Conservation (phyloP, 2,888 invertebrate genomes). For the Pseudococcus longispinus region DNA sequence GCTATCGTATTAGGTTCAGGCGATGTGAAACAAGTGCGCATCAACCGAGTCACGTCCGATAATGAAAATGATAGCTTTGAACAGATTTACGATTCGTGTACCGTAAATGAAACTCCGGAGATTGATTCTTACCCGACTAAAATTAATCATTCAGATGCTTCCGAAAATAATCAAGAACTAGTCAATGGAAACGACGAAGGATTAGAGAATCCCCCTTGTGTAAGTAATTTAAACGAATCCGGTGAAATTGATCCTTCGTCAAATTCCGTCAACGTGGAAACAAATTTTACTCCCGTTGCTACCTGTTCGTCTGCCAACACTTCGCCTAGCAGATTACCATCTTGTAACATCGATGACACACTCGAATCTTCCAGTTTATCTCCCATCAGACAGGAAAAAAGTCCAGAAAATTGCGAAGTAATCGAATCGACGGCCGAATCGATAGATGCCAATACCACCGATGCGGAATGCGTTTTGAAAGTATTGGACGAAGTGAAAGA, state of each 20-base stretch:
- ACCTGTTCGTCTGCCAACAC: neutral
- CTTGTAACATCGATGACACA: neutral
- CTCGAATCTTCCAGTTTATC: neutral
- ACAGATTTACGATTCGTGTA: neutral
- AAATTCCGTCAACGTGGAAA: neutral
- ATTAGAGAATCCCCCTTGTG: neutral
- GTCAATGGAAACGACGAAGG: neutral
- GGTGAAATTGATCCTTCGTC: neutral
- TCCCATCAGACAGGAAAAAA: neutral
- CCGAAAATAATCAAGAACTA: neutral
- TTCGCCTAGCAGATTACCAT: neutral
- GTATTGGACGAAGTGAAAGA: neutral
- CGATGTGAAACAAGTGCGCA: slow-evolving; percentile 32
- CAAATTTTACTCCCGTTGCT: neutral
- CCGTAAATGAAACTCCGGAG: neutral
- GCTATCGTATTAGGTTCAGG: slow-evolving; percentile 10
- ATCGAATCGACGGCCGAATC: neutral
- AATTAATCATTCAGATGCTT: neutral
- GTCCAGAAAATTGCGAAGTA: neutral
- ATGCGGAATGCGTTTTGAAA: neutral
- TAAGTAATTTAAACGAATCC: neutral
- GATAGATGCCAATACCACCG: neutral
- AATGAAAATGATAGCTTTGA: neutral
- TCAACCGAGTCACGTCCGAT: neutral
- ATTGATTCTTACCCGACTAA: neutral